A percentile compares a stretch with the other conserved stretches of the same genome.
Evolutionary conservation across 2,797 vertebrate species (phyloP).

Genomic region (Distichodus sexfasciatus): DNA sequence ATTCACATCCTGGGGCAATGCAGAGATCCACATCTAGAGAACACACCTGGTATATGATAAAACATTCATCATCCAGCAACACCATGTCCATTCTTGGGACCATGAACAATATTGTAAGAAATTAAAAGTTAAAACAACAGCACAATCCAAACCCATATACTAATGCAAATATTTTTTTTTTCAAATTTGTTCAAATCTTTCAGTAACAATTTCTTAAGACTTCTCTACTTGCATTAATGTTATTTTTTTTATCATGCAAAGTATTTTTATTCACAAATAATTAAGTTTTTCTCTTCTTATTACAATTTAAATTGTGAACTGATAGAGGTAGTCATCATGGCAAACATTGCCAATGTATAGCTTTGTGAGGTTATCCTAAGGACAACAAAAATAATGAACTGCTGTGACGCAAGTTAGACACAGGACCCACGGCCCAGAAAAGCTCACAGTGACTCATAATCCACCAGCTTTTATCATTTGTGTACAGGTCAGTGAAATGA

Average conservation of each 20-base stretch:
- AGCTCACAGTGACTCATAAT: constrained; percentile 3
- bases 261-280: no score
- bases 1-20: not conserved
- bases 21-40: not conserved
- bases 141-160: no score
- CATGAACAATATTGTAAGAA: no score
- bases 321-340: no score
- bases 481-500: not conserved
- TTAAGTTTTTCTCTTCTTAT: no score
- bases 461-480: constrained; percentile 2
- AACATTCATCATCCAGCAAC: not conserved
- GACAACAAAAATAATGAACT: constrained; percentile 6
- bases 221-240: no score
- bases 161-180: no score
- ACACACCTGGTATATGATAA: not conserved
- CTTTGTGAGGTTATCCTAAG: not conserved
- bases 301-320: no score
- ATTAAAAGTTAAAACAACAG: no score
- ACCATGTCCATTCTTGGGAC: not conserved
- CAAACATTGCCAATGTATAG: not conserved
- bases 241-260: no score
- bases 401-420: not conserved
- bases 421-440: not conserved
- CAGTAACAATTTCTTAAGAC: no score
- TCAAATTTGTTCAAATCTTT: no score